These are phyloP conservation scores for Solen grandis DNA, from an alignment of 1,140 invertebrate genomes.

Conservation along the genomic window DNA sequence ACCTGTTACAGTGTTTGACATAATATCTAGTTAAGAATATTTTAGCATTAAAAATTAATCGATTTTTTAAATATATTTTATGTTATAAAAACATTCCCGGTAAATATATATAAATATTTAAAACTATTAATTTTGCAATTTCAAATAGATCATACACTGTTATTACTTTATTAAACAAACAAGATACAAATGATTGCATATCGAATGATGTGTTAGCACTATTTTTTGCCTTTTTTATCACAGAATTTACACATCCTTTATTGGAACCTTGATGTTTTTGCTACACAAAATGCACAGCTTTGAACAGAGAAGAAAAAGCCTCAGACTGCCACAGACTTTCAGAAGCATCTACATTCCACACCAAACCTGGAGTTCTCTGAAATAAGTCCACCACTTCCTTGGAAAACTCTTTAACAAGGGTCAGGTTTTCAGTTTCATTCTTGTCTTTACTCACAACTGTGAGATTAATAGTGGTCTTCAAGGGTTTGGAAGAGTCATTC, in stretches of 20 bases:
- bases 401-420: constrained; percentile 62
- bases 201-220: too few species aligned
- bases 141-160: too few species aligned
- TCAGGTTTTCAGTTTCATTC: constrained; percentile 20
- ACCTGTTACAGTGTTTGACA: too few species aligned
- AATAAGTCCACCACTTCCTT: constrained; percentile 64
- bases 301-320: background rate
- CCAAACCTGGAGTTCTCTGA: constrained; percentile 64
- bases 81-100: too few species aligned
- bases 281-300: constrained; percentile 35
- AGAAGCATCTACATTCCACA: constrained; percentile 67
- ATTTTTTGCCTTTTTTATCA: background rate
- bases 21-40: too few species aligned
- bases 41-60: too few species aligned
- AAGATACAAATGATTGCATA: too few species aligned
- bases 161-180: too few species aligned
- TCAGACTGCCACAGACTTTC: constrained; percentile 48
- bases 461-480: background rate
- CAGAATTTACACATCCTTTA: background rate
- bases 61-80: too few species aligned
- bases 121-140: too few species aligned
- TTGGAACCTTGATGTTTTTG: background rate
- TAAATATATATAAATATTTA: too few species aligned
- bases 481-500: background rate
- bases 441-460: constrained; percentile 32